Evolutionary conservation across 2,113 vertebrate species (phyloP).

Genomic region (Taurulus bubalis): DNA sequence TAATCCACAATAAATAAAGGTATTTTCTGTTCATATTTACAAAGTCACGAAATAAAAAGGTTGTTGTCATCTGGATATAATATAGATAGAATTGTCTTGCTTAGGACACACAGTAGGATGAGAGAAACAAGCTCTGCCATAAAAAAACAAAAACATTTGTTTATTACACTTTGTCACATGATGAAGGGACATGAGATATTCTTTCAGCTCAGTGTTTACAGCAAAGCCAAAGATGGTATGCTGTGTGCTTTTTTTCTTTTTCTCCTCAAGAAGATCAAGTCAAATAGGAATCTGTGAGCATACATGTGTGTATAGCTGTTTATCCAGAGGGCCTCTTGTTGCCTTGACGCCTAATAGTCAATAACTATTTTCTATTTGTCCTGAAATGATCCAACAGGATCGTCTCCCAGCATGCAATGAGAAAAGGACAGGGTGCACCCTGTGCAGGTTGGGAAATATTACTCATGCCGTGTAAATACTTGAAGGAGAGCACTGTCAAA

Average conservation of each 20-base stretch:
- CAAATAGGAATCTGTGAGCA: background rate
- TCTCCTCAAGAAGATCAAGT: background rate
- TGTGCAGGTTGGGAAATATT: slow-evolving; percentile 13
- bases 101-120: slow-evolving; percentile 41
- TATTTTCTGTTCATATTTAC: slow-evolving; percentile 60
- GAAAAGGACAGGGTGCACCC: background rate
- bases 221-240: slow-evolving; percentile 2
- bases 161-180: slow-evolving; percentile 54
- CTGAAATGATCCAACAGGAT: background rate
- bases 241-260: background rate
- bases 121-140: slow-evolving; percentile 39
- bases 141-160: slow-evolving; percentile 43
- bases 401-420: background rate
- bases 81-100: slow-evolving; percentile 42
- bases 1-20: slow-evolving; percentile 69
- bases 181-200: slow-evolving; percentile 18
- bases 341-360: slow-evolving; percentile 5
- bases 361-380: background rate
- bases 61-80: slow-evolving; percentile 66
- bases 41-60: slow-evolving; percentile 37
- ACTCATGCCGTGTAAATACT: slow-evolving; percentile 26
- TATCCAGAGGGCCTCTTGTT: slow-evolving; percentile 5
- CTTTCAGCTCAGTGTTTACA: slow-evolving; percentile 42
- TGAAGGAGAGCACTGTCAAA: slow-evolving; percentile 2
- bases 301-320: slow-evolving; percentile 17